A percentile compares a stretch with the other conserved stretches of the same genome.
These are phyloP conservation scores for Nannoperca obscura DNA, from an alignment of 2,797 vertebrate species.

Conservation along the genomic window DNA sequence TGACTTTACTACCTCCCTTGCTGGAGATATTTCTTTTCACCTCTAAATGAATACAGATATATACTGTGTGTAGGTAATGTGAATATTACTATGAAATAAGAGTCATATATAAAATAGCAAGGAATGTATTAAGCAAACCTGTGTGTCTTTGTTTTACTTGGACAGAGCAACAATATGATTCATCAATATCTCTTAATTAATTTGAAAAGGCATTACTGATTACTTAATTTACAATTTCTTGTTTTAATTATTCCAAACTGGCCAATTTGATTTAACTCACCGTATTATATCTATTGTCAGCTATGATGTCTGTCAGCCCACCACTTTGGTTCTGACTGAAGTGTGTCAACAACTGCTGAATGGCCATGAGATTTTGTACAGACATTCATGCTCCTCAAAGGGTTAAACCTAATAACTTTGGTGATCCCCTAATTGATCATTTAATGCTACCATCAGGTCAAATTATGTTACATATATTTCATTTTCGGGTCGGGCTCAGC, in stretches of 20 bases:
- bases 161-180: background rate
- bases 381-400: too few relatives aligned
- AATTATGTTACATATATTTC: background rate
- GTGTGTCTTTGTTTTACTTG: background rate
- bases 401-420: background rate
- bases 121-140: background rate
- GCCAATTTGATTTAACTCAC: background rate
- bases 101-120: slow-evolving; percentile 12
- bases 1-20: slow-evolving; percentile 3
- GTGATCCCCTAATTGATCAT: background rate
- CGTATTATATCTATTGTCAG: background rate
- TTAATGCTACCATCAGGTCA: background rate
- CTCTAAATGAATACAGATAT: slow-evolving; percentile 14
- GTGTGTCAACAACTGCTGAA: background rate
- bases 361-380: too few relatives aligned
- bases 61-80: too few relatives aligned
- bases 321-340: background rate
- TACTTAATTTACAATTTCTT: background rate
- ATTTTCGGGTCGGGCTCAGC: background rate
- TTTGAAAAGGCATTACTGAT: background rate
- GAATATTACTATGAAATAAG: background rate
- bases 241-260: background rate
- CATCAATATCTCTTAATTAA: background rate
- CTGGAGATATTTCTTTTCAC: background rate
- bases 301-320: background rate